Evolutionary conservation across 2,888 invertebrate genomes (phyloP), one percentile per base, ranked within the genome.

Genomic region (Myathropa florea): DNA sequence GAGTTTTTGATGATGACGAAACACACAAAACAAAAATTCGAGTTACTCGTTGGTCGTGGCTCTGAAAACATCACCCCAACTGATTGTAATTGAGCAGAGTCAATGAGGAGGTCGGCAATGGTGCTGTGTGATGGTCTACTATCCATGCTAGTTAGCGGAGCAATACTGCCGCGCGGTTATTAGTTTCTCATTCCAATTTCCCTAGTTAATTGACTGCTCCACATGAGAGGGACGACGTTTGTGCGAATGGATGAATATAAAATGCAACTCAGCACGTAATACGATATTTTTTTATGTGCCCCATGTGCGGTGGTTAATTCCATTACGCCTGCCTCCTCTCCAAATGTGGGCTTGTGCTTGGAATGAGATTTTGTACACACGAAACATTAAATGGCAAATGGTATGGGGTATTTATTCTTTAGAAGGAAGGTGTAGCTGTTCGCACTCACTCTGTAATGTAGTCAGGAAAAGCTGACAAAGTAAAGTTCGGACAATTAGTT

Each of bases 241-340:
- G 9, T 21, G 39, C 55, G 14, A 39, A n/a, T 36, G 14, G 21
- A 59, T 59, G 21, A 61, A 26, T 46, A 63, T 24, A 26, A 26
- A 60, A 55, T 55, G 68, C 59, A 72, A 77, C 53, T 68, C 53
- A 68, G 59, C 72, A 72, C 84, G 77, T 81, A 85, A 85, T 77
- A 72, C 23, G 53, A 73, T 73, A 78, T 59, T 67, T 59, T 46
- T 81, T 61, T 55, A 85, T 78, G 63, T 24, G n/a, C n/a, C 30
- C 33, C 81, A 85, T 78, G 85, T 70, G 85, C 60, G 81, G 68
- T 53, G 53, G 81, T 82, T 77, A 77, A 81, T 77, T 81, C 77
- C 14, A 85, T 85, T 81, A 81, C 63, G 61, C 46, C 57, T 23
- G 59, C 26, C 67, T 26, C 46, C 3, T n/a, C 18, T 46, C 18